Conservation (phyloP, 1,140 invertebrate species). For the Papilio xuthus region DNA sequence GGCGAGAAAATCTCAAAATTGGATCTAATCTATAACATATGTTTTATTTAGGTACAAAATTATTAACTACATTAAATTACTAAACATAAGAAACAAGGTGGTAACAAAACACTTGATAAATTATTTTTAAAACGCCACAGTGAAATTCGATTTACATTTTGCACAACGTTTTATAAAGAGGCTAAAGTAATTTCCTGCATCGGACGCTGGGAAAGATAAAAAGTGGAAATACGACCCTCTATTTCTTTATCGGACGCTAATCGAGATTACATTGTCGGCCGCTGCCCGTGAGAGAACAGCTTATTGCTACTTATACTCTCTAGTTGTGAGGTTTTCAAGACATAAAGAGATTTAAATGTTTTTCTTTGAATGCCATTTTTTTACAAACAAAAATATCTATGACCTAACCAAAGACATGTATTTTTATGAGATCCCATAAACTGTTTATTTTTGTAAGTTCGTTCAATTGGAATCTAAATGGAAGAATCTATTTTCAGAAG, state of each 20-base stretch:
- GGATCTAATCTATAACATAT: too few relatives aligned
- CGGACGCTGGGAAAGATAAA: conserved; percentile 31
- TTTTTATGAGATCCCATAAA: too few relatives aligned
- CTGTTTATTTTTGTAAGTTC: too few relatives aligned
- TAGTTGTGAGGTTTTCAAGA: not conserved
- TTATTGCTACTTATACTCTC: conserved; percentile 10
- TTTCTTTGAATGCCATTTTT: not conserved
- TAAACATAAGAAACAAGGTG: not conserved
- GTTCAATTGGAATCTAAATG: too few relatives aligned
- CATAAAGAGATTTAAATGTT: conserved; percentile 9
- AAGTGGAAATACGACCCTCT: conserved; percentile 35
- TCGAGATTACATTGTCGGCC: conserved; percentile 38
- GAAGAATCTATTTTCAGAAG: too few relatives aligned
- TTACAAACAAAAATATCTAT: too few relatives aligned
- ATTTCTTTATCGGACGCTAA: conserved; percentile 39
- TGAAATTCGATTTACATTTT: conserved; percentile 27
- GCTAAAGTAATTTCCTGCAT: conserved; percentile 35
- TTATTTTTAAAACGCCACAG: not conserved
- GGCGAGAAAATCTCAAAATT: too few relatives aligned
- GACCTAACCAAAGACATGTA: too few relatives aligned
- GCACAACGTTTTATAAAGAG: conserved; percentile 31
- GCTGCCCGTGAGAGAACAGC: conserved; percentile 12
- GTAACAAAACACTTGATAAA: not conserved
- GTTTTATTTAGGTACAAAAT: too few relatives aligned
- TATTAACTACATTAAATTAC: not conserved